These are phyloP conservation scores for Anniella stebbinsi DNA, from an alignment of 2,797 vertebrate genomes.

Conservation along the genomic window DNA sequence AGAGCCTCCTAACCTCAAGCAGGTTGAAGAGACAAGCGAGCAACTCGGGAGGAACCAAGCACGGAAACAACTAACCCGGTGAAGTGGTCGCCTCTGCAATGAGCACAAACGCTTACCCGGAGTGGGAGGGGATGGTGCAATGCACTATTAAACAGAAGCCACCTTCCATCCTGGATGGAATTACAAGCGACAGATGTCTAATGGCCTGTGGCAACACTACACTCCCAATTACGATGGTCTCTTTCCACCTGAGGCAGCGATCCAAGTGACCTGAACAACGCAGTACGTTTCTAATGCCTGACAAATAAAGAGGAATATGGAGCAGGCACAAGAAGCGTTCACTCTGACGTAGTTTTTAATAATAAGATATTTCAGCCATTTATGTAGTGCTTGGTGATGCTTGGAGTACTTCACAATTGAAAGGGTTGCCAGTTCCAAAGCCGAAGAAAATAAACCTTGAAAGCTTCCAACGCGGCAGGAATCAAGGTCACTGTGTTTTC, in stretches of 20 bases:
- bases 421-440: neutral
- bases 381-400: no score
- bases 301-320: neutral
- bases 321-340: neutral
- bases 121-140: neutral
- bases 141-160: neutral
- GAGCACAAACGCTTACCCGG: neutral
- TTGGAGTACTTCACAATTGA: no score
- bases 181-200: neutral
- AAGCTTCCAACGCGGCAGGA: neutral
- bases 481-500: neutral
- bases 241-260: neutral
- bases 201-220: conserved; percentile 2
- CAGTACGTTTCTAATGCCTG: neutral
- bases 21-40: neutral
- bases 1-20: neutral
- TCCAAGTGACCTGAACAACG: neutral
- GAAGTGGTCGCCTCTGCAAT: neutral
- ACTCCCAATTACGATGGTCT: neutral
- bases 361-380: no score
- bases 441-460: neutral
- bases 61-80: neutral
- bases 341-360: neutral
- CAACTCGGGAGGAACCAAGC: neutral
- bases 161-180: neutral